Percentiles rank a stretch among this genome's conserved stretches.
Evolutionary conservation across 2,113 vertebrate genomes (phyloP).

Genomic region (Coptodon rendalli): DNA sequence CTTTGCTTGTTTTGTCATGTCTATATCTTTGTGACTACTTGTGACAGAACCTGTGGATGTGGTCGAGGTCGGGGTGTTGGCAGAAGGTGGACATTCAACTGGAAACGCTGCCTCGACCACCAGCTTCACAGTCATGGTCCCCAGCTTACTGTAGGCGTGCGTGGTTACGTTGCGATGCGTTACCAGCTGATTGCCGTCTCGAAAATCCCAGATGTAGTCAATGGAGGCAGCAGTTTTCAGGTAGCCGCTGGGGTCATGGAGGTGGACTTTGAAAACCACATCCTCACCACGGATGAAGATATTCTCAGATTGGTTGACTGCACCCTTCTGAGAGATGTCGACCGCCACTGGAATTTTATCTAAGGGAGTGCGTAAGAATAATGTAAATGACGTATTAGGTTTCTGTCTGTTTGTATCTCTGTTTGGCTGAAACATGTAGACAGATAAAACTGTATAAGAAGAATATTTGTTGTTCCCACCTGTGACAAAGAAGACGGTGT

Average conservation of each 20-base stretch:
- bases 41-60: constrained; percentile 39
- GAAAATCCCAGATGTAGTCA: constrained; percentile 87
- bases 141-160: constrained; percentile 78
- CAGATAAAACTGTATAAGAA: background rate
- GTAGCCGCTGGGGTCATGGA: constrained; percentile 89
- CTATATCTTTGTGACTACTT: background rate
- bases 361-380: constrained; percentile 24
- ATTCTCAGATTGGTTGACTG: constrained; percentile 77
- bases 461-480: constrained; percentile 61
- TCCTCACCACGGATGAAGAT: constrained; percentile 82
- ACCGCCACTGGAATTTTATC: constrained; percentile 87
- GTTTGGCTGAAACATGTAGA: background rate
- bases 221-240: constrained; percentile 78
- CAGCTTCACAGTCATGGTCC: constrained; percentile 80
- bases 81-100: constrained; percentile 68
- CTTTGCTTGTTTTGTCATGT: background rate
- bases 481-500: constrained; percentile 76
- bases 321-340: constrained; percentile 82
- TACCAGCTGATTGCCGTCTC: constrained; percentile 84
- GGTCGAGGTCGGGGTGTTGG: constrained; percentile 56
- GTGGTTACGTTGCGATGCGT: constrained; percentile 71
- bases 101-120: constrained; percentile 82
- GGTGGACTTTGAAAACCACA: constrained; percentile 76
- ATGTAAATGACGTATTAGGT: background rate
- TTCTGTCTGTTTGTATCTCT: background rate